phyloP scores from a whole-genome alignment of 2,888 invertebrate species.

The Agrenia bidenticulata region DNA sequence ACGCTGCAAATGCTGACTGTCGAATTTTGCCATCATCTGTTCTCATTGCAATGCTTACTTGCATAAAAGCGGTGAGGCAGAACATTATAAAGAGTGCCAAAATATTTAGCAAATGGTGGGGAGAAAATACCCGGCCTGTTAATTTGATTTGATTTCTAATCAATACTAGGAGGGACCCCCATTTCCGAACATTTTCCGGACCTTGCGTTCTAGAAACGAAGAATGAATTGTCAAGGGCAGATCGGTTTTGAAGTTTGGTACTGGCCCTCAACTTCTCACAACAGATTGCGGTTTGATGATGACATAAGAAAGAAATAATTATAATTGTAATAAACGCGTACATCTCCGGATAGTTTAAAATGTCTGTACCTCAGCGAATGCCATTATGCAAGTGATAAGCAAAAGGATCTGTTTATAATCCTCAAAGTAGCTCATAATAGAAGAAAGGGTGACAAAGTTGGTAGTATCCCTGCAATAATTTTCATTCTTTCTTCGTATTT shows the following conservation, averaged over 20 bases:
- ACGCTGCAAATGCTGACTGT: background rate
- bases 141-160: slow-evolving; percentile 17
- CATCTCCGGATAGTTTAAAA: too few species aligned
- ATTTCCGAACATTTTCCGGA: slow-evolving; percentile 11
- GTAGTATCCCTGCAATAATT: too few species aligned
- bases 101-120: slow-evolving; percentile 15
- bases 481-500: too few species aligned
- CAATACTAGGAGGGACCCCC: slow-evolving; percentile 7
- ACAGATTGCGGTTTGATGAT: too few species aligned
- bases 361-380: too few species aligned
- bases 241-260: background rate
- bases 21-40: slow-evolving; percentile 3
- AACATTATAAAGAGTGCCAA: slow-evolving; percentile 26
- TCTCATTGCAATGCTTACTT: slow-evolving; percentile 3
- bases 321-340: too few species aligned
- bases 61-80: slow-evolving; percentile 27
- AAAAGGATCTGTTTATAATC: too few species aligned
- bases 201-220: background rate
- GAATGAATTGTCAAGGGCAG: slow-evolving; percentile 15
- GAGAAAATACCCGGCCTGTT: slow-evolving; percentile 6
- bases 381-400: too few species aligned
- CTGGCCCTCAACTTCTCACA: too few species aligned
- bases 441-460: too few species aligned
- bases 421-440: too few species aligned
- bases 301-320: too few species aligned